These are phyloP conservation scores for Perccottus glenii DNA, from an alignment of 2,113 vertebrate genomes.

Conservation along the genomic window DNA sequence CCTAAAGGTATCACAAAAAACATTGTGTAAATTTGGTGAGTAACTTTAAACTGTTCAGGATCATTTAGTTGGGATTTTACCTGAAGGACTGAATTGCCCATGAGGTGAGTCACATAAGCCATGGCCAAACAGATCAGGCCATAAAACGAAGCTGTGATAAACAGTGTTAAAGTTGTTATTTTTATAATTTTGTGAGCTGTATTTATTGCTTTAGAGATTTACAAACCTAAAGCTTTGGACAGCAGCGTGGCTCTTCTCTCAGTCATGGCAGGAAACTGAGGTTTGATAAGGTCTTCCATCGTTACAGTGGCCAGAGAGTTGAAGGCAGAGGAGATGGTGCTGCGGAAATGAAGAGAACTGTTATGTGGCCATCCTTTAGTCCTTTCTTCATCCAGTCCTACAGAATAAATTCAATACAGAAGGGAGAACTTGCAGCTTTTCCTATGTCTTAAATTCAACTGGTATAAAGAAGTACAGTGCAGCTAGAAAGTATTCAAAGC, in stretches of 20 bases:
- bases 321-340: slow-evolving; percentile 95
- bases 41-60: background rate
- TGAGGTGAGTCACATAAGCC: slow-evolving; percentile 88
- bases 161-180: slow-evolving; percentile 8
- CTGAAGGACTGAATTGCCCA: slow-evolving; percentile 87
- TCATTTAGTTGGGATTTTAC: slow-evolving; percentile 52
- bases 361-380: too few relatives aligned
- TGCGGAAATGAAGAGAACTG: slow-evolving; percentile 48
- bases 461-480: too few relatives aligned
- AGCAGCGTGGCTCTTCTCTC: slow-evolving; percentile 83
- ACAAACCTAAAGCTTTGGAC: slow-evolving; percentile 87
- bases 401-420: too few relatives aligned
- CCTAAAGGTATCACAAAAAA: slow-evolving; percentile 70
- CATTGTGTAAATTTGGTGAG: background rate
- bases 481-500: too few relatives aligned
- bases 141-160: slow-evolving; percentile 82
- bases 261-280: slow-evolving; percentile 79
- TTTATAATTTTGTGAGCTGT: background rate
- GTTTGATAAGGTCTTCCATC: slow-evolving; percentile 92
- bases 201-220: slow-evolving; percentile 5
- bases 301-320: slow-evolving; percentile 95
- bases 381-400: too few relatives aligned
- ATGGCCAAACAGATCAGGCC: slow-evolving; percentile 93
- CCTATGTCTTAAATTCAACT: too few relatives aligned
- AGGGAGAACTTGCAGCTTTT: too few relatives aligned